Evolutionary conservation across 2,888 invertebrate genomes (phyloP).

Genomic region (Papilio gigon): DNA sequence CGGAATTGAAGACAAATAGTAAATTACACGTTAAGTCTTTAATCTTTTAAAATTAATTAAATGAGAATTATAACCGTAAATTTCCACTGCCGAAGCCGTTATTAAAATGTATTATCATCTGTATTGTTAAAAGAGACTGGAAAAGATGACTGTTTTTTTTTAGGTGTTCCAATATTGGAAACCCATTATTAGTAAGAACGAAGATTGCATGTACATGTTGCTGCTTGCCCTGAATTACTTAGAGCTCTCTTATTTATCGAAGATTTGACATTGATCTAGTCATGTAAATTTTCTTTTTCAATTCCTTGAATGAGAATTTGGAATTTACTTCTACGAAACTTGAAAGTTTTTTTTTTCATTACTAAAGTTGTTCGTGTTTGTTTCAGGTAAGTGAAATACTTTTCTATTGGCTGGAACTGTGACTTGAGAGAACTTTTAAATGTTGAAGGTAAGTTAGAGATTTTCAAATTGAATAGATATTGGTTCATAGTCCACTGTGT

Average conservation of each 20-base stretch:
- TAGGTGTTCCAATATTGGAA: no score
- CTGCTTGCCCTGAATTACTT: no score
- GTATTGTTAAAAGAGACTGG: no score
- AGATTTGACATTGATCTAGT: neutral
- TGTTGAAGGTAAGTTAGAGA: neutral
- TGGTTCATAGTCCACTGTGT: no score
- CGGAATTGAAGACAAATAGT: no score
- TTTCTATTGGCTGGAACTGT: conserved; percentile 10
- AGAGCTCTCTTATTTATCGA: neutral
- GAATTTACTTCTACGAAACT: neutral
- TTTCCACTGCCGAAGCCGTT: no score
- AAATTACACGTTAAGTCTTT: no score
- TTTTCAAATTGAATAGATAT: conserved; percentile 7
- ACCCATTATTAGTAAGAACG: neutral
- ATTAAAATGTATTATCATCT: no score
- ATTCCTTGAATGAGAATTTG: conserved; percentile 1
- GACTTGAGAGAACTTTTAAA: conserved; percentile 2
- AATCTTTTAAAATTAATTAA: no score
- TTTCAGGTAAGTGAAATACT: conserved; percentile 28
- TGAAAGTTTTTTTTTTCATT: conserved; percentile 21
- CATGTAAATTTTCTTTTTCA: neutral
- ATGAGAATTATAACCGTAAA: no score
- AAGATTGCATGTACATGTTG: neutral
- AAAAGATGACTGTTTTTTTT: no score
- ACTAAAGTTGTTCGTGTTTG: conserved; percentile 23